Percentiles rank a stretch among this genome's conserved stretches.
These are phyloP conservation scores for Poliocrania exsul DNA, from an alignment of 2,797 vertebrate genomes.

Conservation along the genomic window DNA sequence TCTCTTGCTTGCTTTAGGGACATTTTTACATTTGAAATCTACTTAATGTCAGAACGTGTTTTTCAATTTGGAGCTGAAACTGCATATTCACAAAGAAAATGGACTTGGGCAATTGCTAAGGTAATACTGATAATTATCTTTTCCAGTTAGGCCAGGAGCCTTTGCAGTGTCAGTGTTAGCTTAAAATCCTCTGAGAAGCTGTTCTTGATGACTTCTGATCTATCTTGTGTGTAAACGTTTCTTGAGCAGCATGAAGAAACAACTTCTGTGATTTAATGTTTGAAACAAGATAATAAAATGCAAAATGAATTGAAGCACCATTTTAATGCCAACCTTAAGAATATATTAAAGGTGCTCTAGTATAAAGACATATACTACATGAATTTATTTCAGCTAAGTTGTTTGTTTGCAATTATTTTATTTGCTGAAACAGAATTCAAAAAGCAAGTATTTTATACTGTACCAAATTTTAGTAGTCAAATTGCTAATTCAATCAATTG, in stretches of 20 bases:
- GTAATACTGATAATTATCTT: conserved; percentile 74
- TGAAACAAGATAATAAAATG: conserved; percentile 7
- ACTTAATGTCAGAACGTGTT: conserved; percentile 87
- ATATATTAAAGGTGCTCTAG: not conserved
- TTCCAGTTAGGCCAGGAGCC: conserved; percentile 21
- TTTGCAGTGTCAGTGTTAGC: conserved; percentile 13
- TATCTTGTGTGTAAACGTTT: not conserved
- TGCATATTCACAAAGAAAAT: conserved; percentile 86
- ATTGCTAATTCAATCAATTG: not conserved
- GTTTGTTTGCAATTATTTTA: not conserved
- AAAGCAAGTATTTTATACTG: not conserved
- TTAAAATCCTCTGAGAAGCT: conserved; percentile 2
- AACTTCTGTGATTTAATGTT: not conserved
- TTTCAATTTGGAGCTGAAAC: conserved; percentile 90
- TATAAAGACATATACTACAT: not conserved
- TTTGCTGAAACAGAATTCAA: not conserved
- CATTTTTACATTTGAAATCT: conserved; percentile 92
- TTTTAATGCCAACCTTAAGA: not conserved
- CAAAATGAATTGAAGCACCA: not conserved
- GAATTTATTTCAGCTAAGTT: not conserved
- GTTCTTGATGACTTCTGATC: not conserved
- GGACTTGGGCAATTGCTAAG: conserved; percentile 91
- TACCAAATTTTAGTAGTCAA: not conserved
- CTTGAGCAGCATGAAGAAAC: not conserved
- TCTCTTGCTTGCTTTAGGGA: conserved; percentile 76